Evolutionary conservation across 2,113 vertebrate species (phyloP).

Genomic region (Ranitomeya imitator): DNA sequence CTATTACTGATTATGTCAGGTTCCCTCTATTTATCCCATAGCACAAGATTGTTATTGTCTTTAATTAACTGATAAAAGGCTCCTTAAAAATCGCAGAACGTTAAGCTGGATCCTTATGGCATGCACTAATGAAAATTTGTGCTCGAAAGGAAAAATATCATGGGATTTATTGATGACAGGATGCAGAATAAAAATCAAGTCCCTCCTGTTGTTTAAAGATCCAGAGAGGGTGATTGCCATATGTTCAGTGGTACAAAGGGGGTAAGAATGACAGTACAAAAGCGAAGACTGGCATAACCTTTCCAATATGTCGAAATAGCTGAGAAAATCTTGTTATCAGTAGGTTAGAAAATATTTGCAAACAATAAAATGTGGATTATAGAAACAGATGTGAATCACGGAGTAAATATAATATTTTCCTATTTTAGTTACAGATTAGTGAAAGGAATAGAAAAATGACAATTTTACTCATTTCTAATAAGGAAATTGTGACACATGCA

Average conservation of each 20-base stretch:
- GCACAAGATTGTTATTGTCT: slow-evolving; percentile 82
- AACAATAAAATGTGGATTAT: background rate
- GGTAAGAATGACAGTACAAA: slow-evolving; percentile 86
- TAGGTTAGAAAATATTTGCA: background rate
- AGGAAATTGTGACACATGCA: no score
- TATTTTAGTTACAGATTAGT: background rate
- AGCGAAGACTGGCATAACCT: slow-evolving; percentile 81
- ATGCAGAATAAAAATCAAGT: slow-evolving; percentile 84
- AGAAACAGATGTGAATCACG: background rate
- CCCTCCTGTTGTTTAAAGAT: slow-evolving; percentile 86
- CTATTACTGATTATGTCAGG: slow-evolving; percentile 72
- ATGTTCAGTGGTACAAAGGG: slow-evolving; percentile 87
- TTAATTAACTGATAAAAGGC: slow-evolving; percentile 86
- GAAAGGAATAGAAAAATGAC: background rate
- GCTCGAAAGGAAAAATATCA: slow-evolving; percentile 78
- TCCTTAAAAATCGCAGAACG: slow-evolving; percentile 76
- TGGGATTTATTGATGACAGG: slow-evolving; percentile 86
- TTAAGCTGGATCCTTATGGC: slow-evolving; percentile 80
- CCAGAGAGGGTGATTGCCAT: slow-evolving; percentile 91
- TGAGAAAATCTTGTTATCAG: slow-evolving; percentile 77
- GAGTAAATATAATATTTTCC: background rate
- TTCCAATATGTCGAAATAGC: slow-evolving; percentile 93
- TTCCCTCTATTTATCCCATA: slow-evolving; percentile 79
- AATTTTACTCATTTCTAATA: background rate
- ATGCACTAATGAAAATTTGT: slow-evolving; percentile 80